Evolutionary conservation across 2,113 vertebrate genomes (phyloP).

Genomic region (Misgurnus mizolepis): DNA sequence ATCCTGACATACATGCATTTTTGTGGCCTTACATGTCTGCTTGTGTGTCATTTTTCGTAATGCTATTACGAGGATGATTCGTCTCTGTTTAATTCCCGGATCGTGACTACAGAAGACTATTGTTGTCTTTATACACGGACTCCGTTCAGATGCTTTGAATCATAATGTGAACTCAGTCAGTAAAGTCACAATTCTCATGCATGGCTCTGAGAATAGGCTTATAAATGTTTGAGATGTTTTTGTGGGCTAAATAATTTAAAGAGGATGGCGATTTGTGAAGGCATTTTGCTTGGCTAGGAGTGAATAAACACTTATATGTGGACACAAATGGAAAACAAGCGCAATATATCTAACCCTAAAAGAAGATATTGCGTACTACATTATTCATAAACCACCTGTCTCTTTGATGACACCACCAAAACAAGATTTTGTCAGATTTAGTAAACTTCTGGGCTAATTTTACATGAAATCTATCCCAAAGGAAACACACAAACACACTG

Average conservation of each 20-base stretch:
- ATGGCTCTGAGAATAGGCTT: slow-evolving; percentile 16
- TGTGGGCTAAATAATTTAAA: slow-evolving; percentile 27
- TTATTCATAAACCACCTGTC: background rate
- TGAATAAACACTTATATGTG: background rate
- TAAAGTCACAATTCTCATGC: slow-evolving; percentile 2
- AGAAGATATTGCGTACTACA: background rate
- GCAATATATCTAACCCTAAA: background rate
- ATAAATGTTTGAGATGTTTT: slow-evolving; percentile 42
- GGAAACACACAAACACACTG: background rate
- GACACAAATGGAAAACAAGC: background rate
- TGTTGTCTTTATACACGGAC: background rate
- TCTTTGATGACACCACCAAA: background rate
- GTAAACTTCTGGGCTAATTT: background rate
- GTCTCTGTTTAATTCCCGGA: slow-evolving; percentile 18
- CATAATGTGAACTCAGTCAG: background rate
- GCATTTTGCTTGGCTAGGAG: background rate
- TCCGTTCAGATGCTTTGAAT: background rate
- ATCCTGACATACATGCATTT: slow-evolving; percentile 17
- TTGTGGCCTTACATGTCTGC: background rate
- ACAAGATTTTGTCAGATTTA: slow-evolving; percentile 1
- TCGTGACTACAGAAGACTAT: slow-evolving; percentile 13
- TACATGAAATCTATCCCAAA: background rate
- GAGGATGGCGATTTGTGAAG: slow-evolving; percentile 7
- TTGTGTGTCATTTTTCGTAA: slow-evolving; percentile 14
- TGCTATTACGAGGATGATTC: slow-evolving; percentile 4